These are phyloP conservation scores for Capromys pilorides DNA, from an alignment of 2,797 vertebrate genomes.

Conservation along the genomic window DNA sequence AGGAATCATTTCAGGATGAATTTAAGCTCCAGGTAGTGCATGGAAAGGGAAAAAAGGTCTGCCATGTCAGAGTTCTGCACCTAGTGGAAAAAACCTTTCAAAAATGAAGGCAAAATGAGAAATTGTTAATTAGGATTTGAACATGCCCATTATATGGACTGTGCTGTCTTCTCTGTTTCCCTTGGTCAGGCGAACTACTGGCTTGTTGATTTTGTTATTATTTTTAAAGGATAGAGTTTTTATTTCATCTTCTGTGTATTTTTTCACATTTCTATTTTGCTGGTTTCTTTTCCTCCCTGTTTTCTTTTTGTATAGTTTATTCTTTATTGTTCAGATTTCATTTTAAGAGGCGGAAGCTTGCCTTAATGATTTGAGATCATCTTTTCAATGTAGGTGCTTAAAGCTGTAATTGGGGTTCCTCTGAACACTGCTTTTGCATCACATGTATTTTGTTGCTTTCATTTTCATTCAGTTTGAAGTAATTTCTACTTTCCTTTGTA, in stretches of 20 bases:
- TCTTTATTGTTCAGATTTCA: not conserved
- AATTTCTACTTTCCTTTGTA: not conserved
- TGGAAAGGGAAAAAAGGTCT: not conserved
- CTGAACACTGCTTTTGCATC: not conserved
- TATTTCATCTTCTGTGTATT: not conserved
- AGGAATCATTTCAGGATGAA: not conserved
- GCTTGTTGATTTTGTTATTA: not conserved
- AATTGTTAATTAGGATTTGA: constrained; percentile 7
- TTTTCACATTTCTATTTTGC: not conserved
- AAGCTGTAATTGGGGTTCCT: not conserved
- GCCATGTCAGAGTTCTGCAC: not conserved
- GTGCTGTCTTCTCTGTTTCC: not conserved
- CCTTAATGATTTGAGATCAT: not conserved
- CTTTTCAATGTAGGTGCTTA: not conserved
- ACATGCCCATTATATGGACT: not conserved
- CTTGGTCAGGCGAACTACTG: not conserved
- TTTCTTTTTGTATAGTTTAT: not conserved
- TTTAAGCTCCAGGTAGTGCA: not conserved
- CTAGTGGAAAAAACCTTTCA: not conserved
- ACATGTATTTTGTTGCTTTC: not conserved
- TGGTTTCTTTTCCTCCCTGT: not conserved
- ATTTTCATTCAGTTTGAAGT: constrained; percentile 30
- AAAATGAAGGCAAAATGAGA: not conserved
- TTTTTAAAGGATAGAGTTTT: not conserved
- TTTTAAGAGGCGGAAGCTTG: not conserved